phyloP scores from a whole-genome alignment of 1,140 invertebrate genomes.

The Plectrocnemia conspersa region DNA sequence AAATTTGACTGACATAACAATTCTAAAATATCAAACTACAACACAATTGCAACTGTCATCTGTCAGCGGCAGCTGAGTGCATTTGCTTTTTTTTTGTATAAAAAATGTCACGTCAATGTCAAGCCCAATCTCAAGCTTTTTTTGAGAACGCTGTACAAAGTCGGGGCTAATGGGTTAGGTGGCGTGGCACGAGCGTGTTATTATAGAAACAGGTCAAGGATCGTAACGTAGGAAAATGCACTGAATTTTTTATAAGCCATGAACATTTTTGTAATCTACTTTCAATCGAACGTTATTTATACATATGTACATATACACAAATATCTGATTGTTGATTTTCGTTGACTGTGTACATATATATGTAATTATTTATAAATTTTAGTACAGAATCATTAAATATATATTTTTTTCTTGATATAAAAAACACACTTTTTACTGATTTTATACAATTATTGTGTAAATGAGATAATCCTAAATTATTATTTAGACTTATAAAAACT shows the following conservation, averaged over 20 bases:
- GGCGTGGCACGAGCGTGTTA: conserved; percentile 1
- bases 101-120: background rate
- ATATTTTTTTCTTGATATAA: background rate
- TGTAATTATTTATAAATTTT: background rate
- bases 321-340: no score
- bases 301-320: no score
- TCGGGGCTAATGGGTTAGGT: conserved; percentile 1
- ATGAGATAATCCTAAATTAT: no score
- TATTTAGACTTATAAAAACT: no score
- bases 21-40: no score
- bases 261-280: background rate
- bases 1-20: no score
- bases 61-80: background rate
- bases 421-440: background rate
- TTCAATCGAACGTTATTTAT: background rate
- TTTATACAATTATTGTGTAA: no score
- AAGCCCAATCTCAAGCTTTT: conserved; percentile 2
- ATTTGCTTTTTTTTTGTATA: background rate
- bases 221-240: conserved; percentile 6
- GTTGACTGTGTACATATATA: no score
- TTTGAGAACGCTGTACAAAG: no score
- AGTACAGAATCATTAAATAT: background rate
- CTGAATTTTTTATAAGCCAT: conserved; percentile 1
- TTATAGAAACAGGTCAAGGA: conserved; percentile 14
- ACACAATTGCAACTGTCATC: background rate